Conservation (phyloP, 2,797 vertebrate genomes). For the Naso thynnoides region DNA sequence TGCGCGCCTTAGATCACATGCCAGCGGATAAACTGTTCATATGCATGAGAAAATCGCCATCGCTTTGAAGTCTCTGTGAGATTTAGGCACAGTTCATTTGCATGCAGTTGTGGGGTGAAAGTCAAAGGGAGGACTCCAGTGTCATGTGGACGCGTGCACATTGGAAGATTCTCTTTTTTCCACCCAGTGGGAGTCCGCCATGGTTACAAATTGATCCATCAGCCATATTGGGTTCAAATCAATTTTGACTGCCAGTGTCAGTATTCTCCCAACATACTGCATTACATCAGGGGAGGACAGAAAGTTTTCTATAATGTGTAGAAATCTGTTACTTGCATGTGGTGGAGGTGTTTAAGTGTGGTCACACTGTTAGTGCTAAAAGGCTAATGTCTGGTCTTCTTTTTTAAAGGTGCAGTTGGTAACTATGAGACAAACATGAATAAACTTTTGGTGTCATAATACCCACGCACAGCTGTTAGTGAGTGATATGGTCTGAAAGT, state of each 20-base stretch:
- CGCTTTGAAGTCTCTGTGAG: constrained; percentile 70
- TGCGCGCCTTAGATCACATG: constrained; percentile 59
- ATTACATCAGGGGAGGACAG: background rate
- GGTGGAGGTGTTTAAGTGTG: background rate
- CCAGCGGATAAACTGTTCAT: constrained; percentile 67
- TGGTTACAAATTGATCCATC: constrained; percentile 50
- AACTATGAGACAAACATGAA: too few relatives aligned
- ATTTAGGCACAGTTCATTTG: constrained; percentile 62
- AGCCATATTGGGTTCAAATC: constrained; percentile 34
- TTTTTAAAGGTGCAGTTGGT: too few relatives aligned
- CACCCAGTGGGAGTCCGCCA: constrained; percentile 7
- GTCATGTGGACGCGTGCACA: constrained; percentile 10
- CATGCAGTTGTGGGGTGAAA: constrained; percentile 58
- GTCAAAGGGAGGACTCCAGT: constrained; percentile 35
- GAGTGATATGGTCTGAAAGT: too few relatives aligned
- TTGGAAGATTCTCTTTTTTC: constrained; percentile 15
- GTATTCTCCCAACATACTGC: constrained; percentile 1
- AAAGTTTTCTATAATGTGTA: background rate
- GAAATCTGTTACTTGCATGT: background rate
- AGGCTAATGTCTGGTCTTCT: background rate
- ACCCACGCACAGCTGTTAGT: too few relatives aligned
- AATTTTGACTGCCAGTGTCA: constrained; percentile 26
- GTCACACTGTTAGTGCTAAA: background rate
- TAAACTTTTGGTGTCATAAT: too few relatives aligned
- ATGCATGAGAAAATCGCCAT: constrained; percentile 63